Evolutionary conservation across 2,113 vertebrate genomes (phyloP).

Genomic region (Leiothrix lutea): DNA sequence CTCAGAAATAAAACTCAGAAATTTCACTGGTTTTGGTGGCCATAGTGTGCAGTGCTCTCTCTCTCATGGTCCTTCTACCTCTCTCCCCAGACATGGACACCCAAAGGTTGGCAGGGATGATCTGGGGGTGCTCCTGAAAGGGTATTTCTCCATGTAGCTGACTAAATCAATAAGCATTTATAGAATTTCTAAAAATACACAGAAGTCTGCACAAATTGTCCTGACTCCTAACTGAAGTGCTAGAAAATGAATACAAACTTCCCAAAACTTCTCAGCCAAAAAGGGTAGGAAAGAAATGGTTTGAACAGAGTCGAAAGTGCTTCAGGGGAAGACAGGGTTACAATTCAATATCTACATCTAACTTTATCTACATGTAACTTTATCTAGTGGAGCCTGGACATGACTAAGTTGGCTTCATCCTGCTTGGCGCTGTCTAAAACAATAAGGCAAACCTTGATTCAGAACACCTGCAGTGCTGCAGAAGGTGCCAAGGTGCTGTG

Average conservation of each 20-base stretch:
- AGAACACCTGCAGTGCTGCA: background rate
- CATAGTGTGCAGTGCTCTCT: background rate
- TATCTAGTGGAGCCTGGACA: background rate
- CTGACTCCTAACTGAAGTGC: background rate
- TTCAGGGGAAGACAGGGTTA: background rate
- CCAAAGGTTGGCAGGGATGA: background rate
- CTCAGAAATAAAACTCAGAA: background rate
- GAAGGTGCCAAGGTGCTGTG: background rate
- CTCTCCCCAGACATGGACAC: background rate
- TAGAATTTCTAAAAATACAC: background rate
- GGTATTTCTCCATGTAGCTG: background rate
- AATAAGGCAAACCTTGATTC: background rate
- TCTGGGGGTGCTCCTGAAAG: background rate
- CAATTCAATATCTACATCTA: background rate
- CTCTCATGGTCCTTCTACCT: background rate
- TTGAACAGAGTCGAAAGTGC: background rate
- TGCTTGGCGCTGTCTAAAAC: background rate
- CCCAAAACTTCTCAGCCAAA: background rate
- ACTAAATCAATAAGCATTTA: background rate
- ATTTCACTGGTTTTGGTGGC: background rate
- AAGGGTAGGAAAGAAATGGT: background rate
- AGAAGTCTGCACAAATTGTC: background rate
- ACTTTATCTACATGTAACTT: background rate
- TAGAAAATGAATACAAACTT: background rate
- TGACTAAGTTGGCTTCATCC: background rate